phyloP scores from a whole-genome alignment of 2,888 invertebrate genomes.

The Erebia ligea region DNA sequence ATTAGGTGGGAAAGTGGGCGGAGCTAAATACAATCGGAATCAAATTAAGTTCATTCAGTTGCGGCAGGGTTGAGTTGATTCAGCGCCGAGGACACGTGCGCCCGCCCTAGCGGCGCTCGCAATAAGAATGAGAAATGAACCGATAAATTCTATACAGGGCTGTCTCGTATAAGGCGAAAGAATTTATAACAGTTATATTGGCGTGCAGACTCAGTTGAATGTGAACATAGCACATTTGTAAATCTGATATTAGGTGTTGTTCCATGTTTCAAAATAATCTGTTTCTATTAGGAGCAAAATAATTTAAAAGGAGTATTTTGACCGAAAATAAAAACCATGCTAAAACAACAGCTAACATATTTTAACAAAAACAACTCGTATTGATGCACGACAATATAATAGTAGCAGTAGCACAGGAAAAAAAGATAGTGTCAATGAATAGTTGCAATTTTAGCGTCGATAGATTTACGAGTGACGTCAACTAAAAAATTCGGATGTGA shows the following conservation, averaged over 20 bases:
- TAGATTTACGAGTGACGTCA: conserved; percentile 43
- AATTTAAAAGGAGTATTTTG: too few relatives aligned
- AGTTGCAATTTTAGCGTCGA: conserved; percentile 21
- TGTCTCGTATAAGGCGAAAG: conserved; percentile 44
- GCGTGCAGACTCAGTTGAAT: conserved; percentile 31
- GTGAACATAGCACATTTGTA: conserved; percentile 19
- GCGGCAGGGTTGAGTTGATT: conserved; percentile 75
- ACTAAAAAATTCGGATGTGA: conserved; percentile 41
- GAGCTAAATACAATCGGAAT: conserved; percentile 79
- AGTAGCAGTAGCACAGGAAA: neutral
- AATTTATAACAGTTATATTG: conserved; percentile 43
- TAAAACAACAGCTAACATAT: neutral
- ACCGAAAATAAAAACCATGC: neutral
- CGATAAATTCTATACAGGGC: conserved; percentile 54
- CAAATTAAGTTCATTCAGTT: conserved; percentile 80
- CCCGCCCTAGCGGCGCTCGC: conserved; percentile 51
- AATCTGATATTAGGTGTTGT: conserved; percentile 9
- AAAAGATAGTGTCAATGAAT: conserved; percentile 6
- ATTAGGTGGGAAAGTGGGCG: conserved; percentile 72
- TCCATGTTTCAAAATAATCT: neutral
- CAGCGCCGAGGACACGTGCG: conserved; percentile 71
- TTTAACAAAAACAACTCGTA: conserved; percentile 5
- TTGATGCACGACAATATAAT: conserved; percentile 1
- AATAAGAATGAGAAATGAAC: conserved; percentile 68
- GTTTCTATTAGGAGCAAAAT: neutral